Conservation (phyloP, 2,888 invertebrate genomes). For the Colostygia pectinataria region DNA sequence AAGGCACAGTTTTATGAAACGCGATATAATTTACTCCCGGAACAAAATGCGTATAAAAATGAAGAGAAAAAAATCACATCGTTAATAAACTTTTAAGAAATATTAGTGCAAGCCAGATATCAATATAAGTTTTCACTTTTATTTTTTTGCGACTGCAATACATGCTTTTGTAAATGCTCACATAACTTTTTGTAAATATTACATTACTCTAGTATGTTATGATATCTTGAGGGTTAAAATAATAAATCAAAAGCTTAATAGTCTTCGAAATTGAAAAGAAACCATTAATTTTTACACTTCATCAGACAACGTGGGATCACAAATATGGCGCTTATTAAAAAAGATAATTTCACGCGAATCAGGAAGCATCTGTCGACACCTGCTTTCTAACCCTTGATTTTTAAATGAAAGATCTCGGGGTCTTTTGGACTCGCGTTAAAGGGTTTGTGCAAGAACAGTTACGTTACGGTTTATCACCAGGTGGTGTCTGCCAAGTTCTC, state of each 20-base stretch:
- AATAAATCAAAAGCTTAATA: constrained; percentile 39
- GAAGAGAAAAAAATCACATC: constrained; percentile 7
- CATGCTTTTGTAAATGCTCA: too few species aligned
- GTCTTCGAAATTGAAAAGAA: constrained; percentile 48
- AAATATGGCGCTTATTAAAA: constrained; percentile 45
- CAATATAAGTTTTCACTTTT: too few species aligned
- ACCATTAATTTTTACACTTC: constrained; percentile 76
- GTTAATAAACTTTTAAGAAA: too few species aligned
- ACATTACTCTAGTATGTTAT: too few species aligned
- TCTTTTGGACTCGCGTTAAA: constrained; percentile 62
- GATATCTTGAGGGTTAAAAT: constrained; percentile 14
- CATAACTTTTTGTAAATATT: too few species aligned
- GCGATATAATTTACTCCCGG: constrained; percentile 1
- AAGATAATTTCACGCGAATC: constrained; percentile 79
- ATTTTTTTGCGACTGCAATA: too few species aligned
- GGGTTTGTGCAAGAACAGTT: constrained; percentile 71
- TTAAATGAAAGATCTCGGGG: constrained; percentile 35
- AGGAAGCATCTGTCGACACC: constrained; percentile 77
- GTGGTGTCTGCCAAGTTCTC: constrained; percentile 71
- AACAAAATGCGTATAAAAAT: constrained; percentile 5
- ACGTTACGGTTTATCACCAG: constrained; percentile 69
- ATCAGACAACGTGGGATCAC: constrained; percentile 65
- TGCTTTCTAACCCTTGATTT: constrained; percentile 71
- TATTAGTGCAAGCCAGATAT: too few species aligned
- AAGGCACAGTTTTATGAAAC: constrained; percentile 5